Percentiles rank a stretch among this genome's conserved stretches.
These are phyloP conservation scores for Cyprinodon tularosa DNA, from an alignment of 2,113 vertebrate genomes.

Conservation along the genomic window DNA sequence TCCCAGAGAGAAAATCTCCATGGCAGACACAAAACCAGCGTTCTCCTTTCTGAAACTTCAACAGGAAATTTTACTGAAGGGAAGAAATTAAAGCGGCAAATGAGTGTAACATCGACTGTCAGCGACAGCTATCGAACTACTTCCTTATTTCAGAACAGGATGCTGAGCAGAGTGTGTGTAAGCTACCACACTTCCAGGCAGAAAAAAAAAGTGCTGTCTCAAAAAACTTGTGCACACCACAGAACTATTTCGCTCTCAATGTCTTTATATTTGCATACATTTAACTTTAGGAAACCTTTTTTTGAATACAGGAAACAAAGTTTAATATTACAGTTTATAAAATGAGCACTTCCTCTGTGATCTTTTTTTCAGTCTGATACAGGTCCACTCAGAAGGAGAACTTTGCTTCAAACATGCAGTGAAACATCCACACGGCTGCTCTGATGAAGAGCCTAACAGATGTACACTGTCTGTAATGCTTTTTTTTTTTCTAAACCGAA, in stretches of 20 bases:
- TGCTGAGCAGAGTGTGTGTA: conserved; percentile 64
- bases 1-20: conserved; percentile 67
- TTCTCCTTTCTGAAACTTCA: conserved; percentile 6
- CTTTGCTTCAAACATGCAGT: neutral
- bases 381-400: neutral
- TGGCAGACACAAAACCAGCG: conserved; percentile 23
- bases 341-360: conserved; percentile 64
- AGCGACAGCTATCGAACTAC: conserved; percentile 29
- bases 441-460: neutral
- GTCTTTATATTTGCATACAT: conserved; percentile 9
- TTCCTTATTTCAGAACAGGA: conserved; percentile 91
- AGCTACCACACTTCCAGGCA: conserved; percentile 44
- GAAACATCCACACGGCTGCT: neutral
- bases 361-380: conserved; percentile 14
- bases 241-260: neutral
- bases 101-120: conserved; percentile 24
- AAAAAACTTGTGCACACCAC: neutral
- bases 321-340: conserved; percentile 19
- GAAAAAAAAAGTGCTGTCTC: conserved; percentile 20
- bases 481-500: no score
- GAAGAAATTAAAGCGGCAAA: neutral
- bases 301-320: conserved; percentile 53
- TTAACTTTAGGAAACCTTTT: conserved; percentile 15
- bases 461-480: no score
- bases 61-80: conserved; percentile 18